Evolutionary conservation across 2,113 vertebrate species (phyloP), one percentile per base, ranked within the genome.

Genomic region (Pterocles orientalis): DNA sequence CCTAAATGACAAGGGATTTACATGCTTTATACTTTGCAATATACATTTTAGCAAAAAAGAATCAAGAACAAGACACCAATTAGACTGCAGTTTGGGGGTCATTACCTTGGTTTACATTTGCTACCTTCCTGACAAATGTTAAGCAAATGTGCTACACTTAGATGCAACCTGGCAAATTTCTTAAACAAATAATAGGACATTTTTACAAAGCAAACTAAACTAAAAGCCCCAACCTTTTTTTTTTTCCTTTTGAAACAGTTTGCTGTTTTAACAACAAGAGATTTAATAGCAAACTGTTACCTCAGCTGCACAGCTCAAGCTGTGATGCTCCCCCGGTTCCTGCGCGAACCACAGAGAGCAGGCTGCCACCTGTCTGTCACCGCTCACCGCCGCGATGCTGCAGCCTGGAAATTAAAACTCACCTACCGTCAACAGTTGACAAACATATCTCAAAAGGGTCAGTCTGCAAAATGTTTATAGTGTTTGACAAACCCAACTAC

Each of bases 351-450:
- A 79, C 58, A 95, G 90, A 94, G 4, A 78, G 71, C 88, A 95
- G 92, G 61, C 43, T 70, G 95, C 94, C 96, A 95, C 96, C 97
- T 95, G 83, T 34, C 94, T 92, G 69, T 28, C 45, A 41, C 36
- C 43, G 53, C 14, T 47, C 85, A 83, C 73, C 82, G 92, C 88
- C 96, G 83, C 96, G 96, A 34, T 34, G 86, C 88, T 89, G 85
- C 86, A 95, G 79, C 86, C 47, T 33, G 79, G 53, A 73, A 72
- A 53, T 34, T 9, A 83, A 90, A 92, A 24, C 18, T 14, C 79
- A 76, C 71, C 77, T 16, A 53, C 69, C 7, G 18, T 61, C 2
- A 90, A 34, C 25, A 70, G 26, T 2, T 72, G 90, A 88, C 54
- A 85, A 92, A 62, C 41, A 7, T 2, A 24, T 10, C 76, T 86